Evolutionary conservation across 2,888 invertebrate genomes (phyloP).

Genomic region (Deilephila porcellus): DNA sequence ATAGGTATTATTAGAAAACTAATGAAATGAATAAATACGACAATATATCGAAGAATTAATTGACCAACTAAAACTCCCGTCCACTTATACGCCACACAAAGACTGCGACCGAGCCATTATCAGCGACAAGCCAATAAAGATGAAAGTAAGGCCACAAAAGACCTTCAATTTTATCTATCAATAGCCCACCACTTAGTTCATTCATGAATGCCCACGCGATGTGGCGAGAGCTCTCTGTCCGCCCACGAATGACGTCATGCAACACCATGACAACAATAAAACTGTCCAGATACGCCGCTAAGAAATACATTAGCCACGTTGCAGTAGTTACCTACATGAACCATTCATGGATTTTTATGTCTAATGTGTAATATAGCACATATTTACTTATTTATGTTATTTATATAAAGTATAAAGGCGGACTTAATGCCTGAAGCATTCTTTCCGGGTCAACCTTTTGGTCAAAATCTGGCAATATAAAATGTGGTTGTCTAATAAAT

Average conservation of each 20-base stretch:
- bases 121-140: background rate
- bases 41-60: no score
- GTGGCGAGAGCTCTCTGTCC: constrained; percentile 25
- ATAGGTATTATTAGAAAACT: no score
- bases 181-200: constrained; percentile 28
- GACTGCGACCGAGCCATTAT: background rate
- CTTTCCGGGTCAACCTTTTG: no score
- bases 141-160: background rate
- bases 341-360: background rate
- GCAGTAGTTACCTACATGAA: background rate
- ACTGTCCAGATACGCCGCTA: background rate
- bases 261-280: constrained; percentile 20
- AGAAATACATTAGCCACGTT: constrained; percentile 8
- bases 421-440: no score
- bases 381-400: no score
- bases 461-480: no score
- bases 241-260: constrained; percentile 31
- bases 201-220: constrained; percentile 30
- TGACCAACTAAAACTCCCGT: background rate
- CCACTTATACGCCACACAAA: background rate
- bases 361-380: no score
- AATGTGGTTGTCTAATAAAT: no score
- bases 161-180: constrained; percentile 24
- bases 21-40: no score
- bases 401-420: no score